Evolutionary conservation across 2,888 invertebrate genomes (phyloP), one percentile per base, ranked within the genome.

Genomic region (Tipula unca): DNA sequence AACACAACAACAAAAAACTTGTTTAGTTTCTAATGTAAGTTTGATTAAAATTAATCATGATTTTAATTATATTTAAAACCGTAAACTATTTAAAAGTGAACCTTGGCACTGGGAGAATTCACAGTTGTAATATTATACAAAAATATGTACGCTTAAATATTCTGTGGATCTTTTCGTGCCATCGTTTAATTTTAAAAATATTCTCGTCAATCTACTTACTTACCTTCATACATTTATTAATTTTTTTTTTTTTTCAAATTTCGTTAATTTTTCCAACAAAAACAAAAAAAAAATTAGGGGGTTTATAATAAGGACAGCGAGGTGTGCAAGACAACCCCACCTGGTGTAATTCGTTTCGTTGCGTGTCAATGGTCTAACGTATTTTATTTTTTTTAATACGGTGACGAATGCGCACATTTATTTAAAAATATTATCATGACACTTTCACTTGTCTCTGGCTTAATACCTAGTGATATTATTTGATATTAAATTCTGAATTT

Each of bases 41-140:
- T 39, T 6, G 32, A 32, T 5, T 8, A 32, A 84, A 20, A 36
- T 36, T 17, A 1, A 5, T 82, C 14, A 13, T 36, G 32, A 17
- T 35, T 36, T 83, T 4, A 20, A 20, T 84, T 84, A 10, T 10
- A n/a, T 84, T 10, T 13, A 36, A 48, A 36, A 25, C 10, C 4
- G 5, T 2, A 20, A 10, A 6, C 36, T 4, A 20, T 25, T 36
- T 20, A 39, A 84, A 84, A 36, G 88, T 90, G 88, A 87, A 87
- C 89, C 91, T 91, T 91, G 91, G 91, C 91, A 91, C 91, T 91
- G 91, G 91, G 91, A 91, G 91, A 91, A 91, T 91, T 91, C 91
- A 91, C 91, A 91, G 91, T 90, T 89, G 87, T 87, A 85, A 54
- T 29, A 17, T 32, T 42, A n/a, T n/a, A n/a, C n/a, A n/a, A n/a